A percentile compares a stretch with the other conserved stretches of the same genome.
These are phyloP conservation scores for Corythoichthys intestinalis DNA, from an alignment of 2,113 vertebrate genomes.

Conservation along the genomic window DNA sequence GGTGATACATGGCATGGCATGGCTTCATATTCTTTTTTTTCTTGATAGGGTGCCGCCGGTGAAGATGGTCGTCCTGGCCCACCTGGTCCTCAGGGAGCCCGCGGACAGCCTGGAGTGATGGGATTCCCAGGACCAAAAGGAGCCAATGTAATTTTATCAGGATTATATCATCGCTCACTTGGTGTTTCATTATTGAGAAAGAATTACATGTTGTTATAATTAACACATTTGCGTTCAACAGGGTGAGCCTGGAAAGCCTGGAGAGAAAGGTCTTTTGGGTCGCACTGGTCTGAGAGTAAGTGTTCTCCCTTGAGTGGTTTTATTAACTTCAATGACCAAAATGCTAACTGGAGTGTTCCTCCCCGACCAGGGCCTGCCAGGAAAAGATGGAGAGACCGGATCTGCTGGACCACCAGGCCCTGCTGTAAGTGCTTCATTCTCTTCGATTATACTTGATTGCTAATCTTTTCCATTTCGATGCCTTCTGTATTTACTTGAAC, in stretches of 20 bases:
- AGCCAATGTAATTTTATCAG: conserved; percentile 79
- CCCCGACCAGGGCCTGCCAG: conserved; percentile 83
- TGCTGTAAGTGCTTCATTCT: conserved; percentile 76
- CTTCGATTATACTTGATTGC: background rate
- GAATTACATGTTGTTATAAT: background rate
- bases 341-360: conserved; percentile 6
- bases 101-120: conserved; percentile 97
- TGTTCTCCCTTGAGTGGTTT: conserved; percentile 5
- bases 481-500: background rate
- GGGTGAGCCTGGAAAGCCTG: conserved; percentile 91
- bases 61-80: conserved; percentile 94
- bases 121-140: conserved; percentile 98
- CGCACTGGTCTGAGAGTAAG: conserved; percentile 88
- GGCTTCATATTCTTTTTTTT: background rate
- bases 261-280: conserved; percentile 91
- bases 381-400: conserved; percentile 97
- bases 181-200: background rate
- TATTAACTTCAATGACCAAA: background rate
- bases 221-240: conserved; percentile 49
- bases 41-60: conserved; percentile 80
- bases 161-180: background rate
- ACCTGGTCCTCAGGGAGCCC: conserved; percentile 87
- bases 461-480: background rate
- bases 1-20: background rate
- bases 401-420: conserved; percentile 83